These are phyloP conservation scores for Maniola hyperantus DNA, from an alignment of 2,888 invertebrate species.

Conservation along the genomic window DNA sequence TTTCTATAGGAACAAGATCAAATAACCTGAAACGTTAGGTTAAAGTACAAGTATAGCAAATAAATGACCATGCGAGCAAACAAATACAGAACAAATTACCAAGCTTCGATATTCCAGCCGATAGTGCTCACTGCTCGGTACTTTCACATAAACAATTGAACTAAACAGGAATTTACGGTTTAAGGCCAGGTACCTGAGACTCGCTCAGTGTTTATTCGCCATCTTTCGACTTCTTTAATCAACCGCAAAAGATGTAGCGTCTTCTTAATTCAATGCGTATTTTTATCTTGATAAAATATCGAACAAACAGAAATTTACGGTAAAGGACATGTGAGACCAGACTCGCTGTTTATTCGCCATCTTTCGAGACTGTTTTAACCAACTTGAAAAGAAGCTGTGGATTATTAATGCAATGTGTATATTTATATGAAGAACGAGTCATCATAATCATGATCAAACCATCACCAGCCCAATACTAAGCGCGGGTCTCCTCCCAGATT, in stretches of 20 bases:
- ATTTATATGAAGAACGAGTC: too few species aligned
- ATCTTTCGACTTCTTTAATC: neutral
- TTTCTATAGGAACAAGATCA: neutral
- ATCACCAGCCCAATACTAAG: too few species aligned
- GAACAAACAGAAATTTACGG: slow-evolving; percentile 8
- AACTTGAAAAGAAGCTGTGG: neutral
- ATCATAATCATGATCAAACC: too few species aligned
- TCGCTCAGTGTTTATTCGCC: neutral
- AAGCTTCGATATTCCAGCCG: slow-evolving; percentile 12
- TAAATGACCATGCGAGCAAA: slow-evolving; percentile 17
- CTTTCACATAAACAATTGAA: slow-evolving; percentile 18
- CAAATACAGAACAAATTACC: slow-evolving; percentile 23
- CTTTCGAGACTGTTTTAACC: neutral
- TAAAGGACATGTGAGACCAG: neutral
- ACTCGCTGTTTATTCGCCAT: neutral
- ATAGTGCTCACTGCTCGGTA: slow-evolving; percentile 15
- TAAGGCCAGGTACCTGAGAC: slow-evolving; percentile 1
- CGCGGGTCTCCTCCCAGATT: too few species aligned
- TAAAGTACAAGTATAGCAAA: neutral
- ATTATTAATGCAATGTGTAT: too few species aligned
- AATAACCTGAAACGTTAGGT: slow-evolving; percentile 6
- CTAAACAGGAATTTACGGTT: neutral
- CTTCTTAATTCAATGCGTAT: too few species aligned
- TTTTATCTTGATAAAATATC: slow-evolving; percentile 20
- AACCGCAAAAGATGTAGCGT: neutral